Evolutionary conservation across 2,797 vertebrate genomes (phyloP), one percentile per base, ranked within the genome.

Genomic region (Eptatretus atami): DNA sequence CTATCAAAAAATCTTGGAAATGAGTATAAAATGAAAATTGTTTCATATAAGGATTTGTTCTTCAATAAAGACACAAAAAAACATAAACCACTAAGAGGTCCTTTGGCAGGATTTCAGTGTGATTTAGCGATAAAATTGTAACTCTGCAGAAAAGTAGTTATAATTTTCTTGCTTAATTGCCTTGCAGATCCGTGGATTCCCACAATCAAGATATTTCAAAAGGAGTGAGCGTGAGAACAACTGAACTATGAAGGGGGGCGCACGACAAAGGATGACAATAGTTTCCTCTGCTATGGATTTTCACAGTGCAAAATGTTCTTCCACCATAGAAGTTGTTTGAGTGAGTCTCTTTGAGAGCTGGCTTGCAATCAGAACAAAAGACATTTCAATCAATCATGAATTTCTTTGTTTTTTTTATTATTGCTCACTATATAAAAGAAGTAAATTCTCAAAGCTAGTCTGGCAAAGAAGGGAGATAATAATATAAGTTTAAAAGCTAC

Each of bases 171-270:
- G 31, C 31, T 8, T 44, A 4, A 4, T 44, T 61, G 57, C 24
- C n/a, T 65, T 53, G 66, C 67, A 98, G 90, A 77, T 96, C 68
- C 78, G 81, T 65, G 87, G 88, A 65, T 96, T 93, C 71, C 92
- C 66, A 86, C 83, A 53, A 95, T 96, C 72, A 95, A 96, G 75
- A 75, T 98, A 65, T 98, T 96, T 75, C 82, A 82, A 69, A 93
- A 87, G 75, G 86, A n/a, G 86, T 53, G 86, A 95, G 68, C 15
- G 24, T 24, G 78, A 85, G 63, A n/a, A 83, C 84, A 1, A n/a
- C 80, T 69, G 86, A n/a, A 93, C 72, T 95, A 82, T 66, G 81
- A 85, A 9, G 90, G 87, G 63, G 87, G 86, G 1, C 79, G 85
- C 68, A 75, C 82, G n/a, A n/a, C 12, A n/a, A 79, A 78, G 25